Evolutionary conservation across 2,113 vertebrate genomes (phyloP), one percentile per base, ranked within the genome.

Genomic region (Rhagologus leucostigma): DNA sequence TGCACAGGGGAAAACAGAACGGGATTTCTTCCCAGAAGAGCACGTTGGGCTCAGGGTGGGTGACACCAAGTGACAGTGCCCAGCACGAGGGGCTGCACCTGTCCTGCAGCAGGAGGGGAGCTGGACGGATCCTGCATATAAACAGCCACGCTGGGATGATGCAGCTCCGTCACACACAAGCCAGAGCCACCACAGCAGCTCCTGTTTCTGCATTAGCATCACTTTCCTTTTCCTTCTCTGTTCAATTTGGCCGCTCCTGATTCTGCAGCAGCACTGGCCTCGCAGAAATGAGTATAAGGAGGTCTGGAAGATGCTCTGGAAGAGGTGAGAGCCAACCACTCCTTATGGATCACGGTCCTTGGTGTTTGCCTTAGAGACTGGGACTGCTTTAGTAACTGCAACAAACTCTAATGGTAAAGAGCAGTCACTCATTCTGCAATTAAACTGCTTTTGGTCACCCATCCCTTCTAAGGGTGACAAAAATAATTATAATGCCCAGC

Each of bases 41-140:
- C 2, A 6, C 3, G 11, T 1, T 7, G 2, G 22, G 24, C 20
- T 1, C 47, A 4, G 80, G 78, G 75, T 2, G 18, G 55, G 74
- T 2, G 69, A 60, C 15, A 44, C 30, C 44, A 0, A 17, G 68
- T 1, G 93, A 5, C 10, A 15, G 44, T 0, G 11, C 7, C 11
- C 70, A 13, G 42, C 50, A 39, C 0, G 1, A 49, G 64, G 47
- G 41, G 8, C 29, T 1, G 65, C 18, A 0, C 32, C n/a, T 6
- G 3, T 6, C 29, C 86, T 59, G 64, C 57, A 16, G 35, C 1
- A 4, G 2, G 8, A 24, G 69, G 33, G 0, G 63, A 57, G 59
- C 50, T 17, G 20, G 19, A 19, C 2, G 2, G 1, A 9, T 16
- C 33, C 3, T 29, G 92, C 1, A 4, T 1, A 2, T 0, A 1